Evolutionary conservation across 2,797 vertebrate species (phyloP).

Genomic region (Urophycis tenuis): DNA sequence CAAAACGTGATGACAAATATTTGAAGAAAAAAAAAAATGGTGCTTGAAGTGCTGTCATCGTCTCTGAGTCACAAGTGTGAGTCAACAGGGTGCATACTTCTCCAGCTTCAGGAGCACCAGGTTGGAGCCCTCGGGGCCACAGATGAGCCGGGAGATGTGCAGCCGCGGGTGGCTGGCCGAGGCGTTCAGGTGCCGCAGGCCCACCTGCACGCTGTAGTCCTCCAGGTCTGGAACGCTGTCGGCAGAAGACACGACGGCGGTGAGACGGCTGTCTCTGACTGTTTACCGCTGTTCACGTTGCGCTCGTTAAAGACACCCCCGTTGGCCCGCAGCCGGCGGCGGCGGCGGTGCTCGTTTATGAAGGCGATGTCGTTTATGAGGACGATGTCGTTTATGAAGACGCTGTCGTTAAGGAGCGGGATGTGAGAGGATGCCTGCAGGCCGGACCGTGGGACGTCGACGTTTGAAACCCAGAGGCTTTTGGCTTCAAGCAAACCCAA

Average conservation of each 20-base stretch:
- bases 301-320: too few relatives aligned
- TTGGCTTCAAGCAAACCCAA: not conserved
- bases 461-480: not conserved
- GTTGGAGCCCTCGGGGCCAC: slow-evolving; percentile 88
- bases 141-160: slow-evolving; percentile 85
- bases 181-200: slow-evolving; percentile 84
- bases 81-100: slow-evolving; percentile 58
- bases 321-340: too few relatives aligned
- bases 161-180: slow-evolving; percentile 73
- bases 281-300: too few relatives aligned
- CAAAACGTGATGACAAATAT: too few relatives aligned
- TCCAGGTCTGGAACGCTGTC: slow-evolving; percentile 84
- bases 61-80: too few relatives aligned
- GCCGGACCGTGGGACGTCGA: not conserved
- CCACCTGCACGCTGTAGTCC: slow-evolving; percentile 89
- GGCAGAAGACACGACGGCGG: not conserved
- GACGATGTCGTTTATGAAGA: too few relatives aligned
- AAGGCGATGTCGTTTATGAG: too few relatives aligned
- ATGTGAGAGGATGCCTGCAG: not conserved
- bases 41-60: too few relatives aligned
- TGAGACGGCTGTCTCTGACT: too few relatives aligned
- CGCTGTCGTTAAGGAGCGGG: not conserved
- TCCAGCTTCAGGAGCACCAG: slow-evolving; percentile 87
- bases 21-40: too few relatives aligned
- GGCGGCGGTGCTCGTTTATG: too few relatives aligned